A percentile compares a stretch with the other conserved stretches of the same genome.
phyloP scores from a whole-genome alignment of 2,888 invertebrate genomes.

The Deilephila porcellus region DNA sequence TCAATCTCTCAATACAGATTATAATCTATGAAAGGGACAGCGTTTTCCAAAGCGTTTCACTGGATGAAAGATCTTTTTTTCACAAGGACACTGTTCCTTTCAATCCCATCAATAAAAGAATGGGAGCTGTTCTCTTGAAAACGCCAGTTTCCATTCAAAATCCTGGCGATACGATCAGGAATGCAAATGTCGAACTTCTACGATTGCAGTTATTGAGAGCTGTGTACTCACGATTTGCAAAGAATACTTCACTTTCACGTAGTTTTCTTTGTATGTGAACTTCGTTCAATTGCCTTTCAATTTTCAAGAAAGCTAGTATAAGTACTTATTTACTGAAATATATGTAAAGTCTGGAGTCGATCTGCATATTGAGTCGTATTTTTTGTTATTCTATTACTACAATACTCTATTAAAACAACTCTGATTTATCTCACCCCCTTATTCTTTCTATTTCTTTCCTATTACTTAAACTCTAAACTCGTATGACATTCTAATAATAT shows the following conservation, averaged over 20 bases:
- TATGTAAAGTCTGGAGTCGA: not conserved
- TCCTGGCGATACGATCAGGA: slow-evolving; percentile 39
- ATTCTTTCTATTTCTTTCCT: too few species aligned
- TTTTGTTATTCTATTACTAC: too few species aligned
- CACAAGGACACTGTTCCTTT: too few species aligned
- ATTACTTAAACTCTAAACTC: too few species aligned
- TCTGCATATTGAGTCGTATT: too few species aligned
- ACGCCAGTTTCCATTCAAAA: not conserved
- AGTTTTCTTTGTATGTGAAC: slow-evolving; percentile 32
- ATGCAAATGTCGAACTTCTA: slow-evolving; percentile 50
- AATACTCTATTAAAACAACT: too few species aligned
- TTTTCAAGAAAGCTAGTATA: not conserved
- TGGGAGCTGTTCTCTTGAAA: not conserved
- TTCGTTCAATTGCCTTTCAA: slow-evolving; percentile 13
- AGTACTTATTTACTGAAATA: not conserved
- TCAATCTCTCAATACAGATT: too few species aligned
- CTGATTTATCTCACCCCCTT: too few species aligned
- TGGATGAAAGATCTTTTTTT: too few species aligned
- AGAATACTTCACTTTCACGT: slow-evolving; percentile 41
- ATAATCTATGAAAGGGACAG: too few species aligned
- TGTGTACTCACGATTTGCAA: slow-evolving; percentile 38
- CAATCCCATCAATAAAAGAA: not conserved
- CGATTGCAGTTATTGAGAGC: slow-evolving; percentile 39
- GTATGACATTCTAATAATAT: too few species aligned
- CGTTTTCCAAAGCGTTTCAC: too few species aligned